These are phyloP conservation scores for Suricata suricatta DNA, from an alignment of 2,113 vertebrate species.

Conservation along the genomic window DNA sequence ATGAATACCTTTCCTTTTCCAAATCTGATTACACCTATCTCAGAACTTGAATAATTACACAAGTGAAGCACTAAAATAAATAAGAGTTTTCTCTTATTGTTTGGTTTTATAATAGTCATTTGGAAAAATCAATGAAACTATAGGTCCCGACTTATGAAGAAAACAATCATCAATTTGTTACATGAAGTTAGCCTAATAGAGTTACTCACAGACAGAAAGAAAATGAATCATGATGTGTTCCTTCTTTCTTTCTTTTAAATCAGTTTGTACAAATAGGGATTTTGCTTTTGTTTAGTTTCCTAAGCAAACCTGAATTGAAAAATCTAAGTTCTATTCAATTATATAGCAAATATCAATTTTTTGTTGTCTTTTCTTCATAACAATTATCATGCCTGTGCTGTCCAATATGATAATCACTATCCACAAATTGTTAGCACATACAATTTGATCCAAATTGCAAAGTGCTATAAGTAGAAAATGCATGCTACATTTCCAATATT, in stretches of 20 bases:
- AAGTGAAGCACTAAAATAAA: neutral
- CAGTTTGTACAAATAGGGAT: neutral
- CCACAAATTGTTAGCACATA: too few relatives aligned
- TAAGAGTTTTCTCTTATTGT: neutral
- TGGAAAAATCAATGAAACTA: neutral
- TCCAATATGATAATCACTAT: neutral
- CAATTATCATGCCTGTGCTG: neutral
- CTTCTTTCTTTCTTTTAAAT: neutral
- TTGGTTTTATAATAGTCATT: neutral
- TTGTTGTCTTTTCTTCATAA: neutral
- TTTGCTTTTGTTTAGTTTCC: neutral
- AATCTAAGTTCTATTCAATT: neutral
- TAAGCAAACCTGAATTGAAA: neutral
- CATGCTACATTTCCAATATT: neutral
- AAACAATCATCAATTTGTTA: neutral
- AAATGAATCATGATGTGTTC: neutral
- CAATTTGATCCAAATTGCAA: neutral
- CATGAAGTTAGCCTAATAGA: neutral
- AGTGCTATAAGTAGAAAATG: neutral
- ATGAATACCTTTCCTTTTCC: neutral
- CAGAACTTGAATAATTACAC: neutral
- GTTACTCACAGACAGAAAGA: neutral
- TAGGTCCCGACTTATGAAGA: neutral
- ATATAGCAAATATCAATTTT: neutral
- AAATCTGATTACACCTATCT: neutral